These are phyloP conservation scores for Salvelinus sp. DNA, from an alignment of 2,113 vertebrate species.

Conservation along the genomic window DNA sequence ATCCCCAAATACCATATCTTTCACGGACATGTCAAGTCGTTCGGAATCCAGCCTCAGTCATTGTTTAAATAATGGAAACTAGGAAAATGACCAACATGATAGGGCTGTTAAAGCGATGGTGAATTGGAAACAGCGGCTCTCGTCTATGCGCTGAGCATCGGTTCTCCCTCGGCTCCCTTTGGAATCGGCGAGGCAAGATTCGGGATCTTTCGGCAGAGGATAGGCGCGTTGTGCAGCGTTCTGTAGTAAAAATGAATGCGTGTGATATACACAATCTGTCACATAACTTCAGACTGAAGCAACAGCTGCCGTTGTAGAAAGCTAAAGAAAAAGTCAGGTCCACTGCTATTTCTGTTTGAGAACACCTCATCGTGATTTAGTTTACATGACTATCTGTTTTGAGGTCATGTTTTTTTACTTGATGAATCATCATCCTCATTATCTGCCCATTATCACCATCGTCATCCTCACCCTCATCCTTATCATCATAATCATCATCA, in stretches of 20 bases:
- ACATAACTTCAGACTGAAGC: too few relatives aligned
- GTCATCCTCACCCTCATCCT: too few relatives aligned
- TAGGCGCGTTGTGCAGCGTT: constrained; percentile 10
- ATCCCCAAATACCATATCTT: constrained; percentile 12
- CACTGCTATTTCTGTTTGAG: too few relatives aligned
- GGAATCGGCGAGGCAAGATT: constrained; percentile 30
- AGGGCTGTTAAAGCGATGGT: constrained; percentile 38
- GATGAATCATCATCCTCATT: too few relatives aligned
- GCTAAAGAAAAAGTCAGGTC: too few relatives aligned
- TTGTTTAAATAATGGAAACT: neutral
- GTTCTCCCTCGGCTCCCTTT: constrained; percentile 39
- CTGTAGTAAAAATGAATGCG: neutral
- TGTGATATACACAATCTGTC: too few relatives aligned
- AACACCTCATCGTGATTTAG: too few relatives aligned
- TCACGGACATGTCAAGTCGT: constrained; percentile 20
- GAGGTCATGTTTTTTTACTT: too few relatives aligned
- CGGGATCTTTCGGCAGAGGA: constrained; percentile 34
- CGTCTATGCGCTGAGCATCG: constrained; percentile 38
- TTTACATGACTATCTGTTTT: too few relatives aligned
- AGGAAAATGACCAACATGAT: constrained; percentile 19
- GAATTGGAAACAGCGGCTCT: constrained; percentile 36
- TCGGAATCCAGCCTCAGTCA: constrained; percentile 23
- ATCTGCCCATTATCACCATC: too few relatives aligned
- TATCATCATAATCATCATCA: neutral
- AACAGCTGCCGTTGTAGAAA: too few relatives aligned